A percentile compares a stretch with the other conserved stretches of the same genome.
Conservation (phyloP, 1,140 invertebrate species). For the Bombyx mori region ASM3026992v2 NC_085128.1:15324501-15325000, state of each 20-base stretch:
- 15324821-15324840: slow-evolving; percentile 49
- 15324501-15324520: slow-evolving; percentile 52
- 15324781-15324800: slow-evolving; percentile 51
- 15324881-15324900: slow-evolving; percentile 46
- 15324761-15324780: slow-evolving; percentile 39
- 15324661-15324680: slow-evolving; percentile 48
- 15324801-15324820: slow-evolving; percentile 48
- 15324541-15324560: slow-evolving; percentile 62
- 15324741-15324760: slow-evolving; percentile 47
- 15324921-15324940: slow-evolving; percentile 56
- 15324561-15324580: slow-evolving; percentile 56
- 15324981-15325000: slow-evolving; percentile 59
- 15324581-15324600: slow-evolving; percentile 61
- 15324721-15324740: slow-evolving; percentile 60
- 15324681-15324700: slow-evolving; percentile 42
- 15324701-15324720: slow-evolving; percentile 50
- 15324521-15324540: slow-evolving; percentile 54
- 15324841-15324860: slow-evolving; percentile 57
- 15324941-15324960: slow-evolving; percentile 63
- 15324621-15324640: slow-evolving; percentile 57
- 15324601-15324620: slow-evolving; percentile 47
- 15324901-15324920: slow-evolving; percentile 52
- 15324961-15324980: slow-evolving; percentile 59
- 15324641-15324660: slow-evolving; percentile 60
- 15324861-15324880: slow-evolving; percentile 57